Conservation (phyloP, 1,140 invertebrate genomes). For the Drosophila azteca region DNA sequence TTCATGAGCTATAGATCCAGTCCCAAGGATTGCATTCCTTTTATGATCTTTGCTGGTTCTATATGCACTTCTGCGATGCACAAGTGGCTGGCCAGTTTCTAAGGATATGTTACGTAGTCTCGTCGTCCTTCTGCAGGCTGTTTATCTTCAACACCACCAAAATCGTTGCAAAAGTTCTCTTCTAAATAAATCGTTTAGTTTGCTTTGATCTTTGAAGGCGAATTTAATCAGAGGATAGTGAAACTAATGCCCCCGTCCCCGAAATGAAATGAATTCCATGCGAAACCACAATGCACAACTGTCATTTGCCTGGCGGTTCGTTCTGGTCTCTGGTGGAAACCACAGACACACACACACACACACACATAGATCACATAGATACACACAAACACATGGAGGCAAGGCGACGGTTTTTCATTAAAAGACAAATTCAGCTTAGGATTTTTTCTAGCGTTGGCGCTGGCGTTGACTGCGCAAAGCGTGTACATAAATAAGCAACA, state of each 20-base stretch:
- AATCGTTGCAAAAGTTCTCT: no score
- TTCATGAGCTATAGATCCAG: no score
- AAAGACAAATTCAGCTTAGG: conserved; percentile 64
- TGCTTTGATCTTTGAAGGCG: background rate
- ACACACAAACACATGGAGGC: conserved; percentile 11
- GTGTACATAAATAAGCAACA: conserved; percentile 75
- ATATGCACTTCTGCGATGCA: no score
- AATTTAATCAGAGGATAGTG: background rate
- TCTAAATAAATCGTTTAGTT: no score
- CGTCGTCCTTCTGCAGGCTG: no score
- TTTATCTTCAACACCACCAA: no score
- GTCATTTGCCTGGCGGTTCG: conserved; percentile 46
- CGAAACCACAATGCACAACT: conserved; percentile 54
- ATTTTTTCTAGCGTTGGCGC: conserved; percentile 34
- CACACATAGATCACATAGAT: conserved; percentile 32
- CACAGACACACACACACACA: conserved; percentile 29
- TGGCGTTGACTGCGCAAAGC: conserved; percentile 41
- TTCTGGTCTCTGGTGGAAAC: conserved; percentile 22
- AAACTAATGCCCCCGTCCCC: background rate
- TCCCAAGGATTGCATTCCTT: no score
- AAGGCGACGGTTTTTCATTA: conserved; percentile 70
- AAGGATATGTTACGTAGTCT: no score
- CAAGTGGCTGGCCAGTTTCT: no score
- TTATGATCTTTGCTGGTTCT: no score
- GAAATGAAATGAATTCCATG: conserved; percentile 40